Conservation (phyloP, 2,797 vertebrate genomes). For the Microctenopoma steveboyesi region DNA sequence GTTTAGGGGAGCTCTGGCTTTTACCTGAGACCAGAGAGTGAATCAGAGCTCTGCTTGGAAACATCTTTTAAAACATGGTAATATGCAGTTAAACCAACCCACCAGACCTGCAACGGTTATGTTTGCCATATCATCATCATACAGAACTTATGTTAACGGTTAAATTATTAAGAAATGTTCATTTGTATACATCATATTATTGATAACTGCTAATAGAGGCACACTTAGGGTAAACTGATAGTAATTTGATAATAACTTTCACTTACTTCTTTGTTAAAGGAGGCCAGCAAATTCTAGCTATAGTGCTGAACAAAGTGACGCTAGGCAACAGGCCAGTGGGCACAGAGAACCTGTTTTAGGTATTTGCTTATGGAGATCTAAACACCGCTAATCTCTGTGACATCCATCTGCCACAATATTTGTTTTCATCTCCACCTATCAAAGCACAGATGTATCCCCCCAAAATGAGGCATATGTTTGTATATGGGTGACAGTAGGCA, state of each 20-base stretch:
- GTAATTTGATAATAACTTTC: slow-evolving; percentile 26
- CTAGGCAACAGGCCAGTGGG: slow-evolving; percentile 49
- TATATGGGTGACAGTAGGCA: slow-evolving; percentile 40
- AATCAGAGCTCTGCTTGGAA: slow-evolving; percentile 51
- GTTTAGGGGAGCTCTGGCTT: slow-evolving; percentile 52
- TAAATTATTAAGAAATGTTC: slow-evolving; percentile 19
- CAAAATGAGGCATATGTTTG: slow-evolving; percentile 35
- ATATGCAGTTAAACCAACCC: slow-evolving; percentile 55
- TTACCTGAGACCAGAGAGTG: slow-evolving; percentile 52
- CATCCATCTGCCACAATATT: slow-evolving; percentile 60
- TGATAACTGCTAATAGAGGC: slow-evolving; percentile 12
- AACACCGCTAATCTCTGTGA: slow-evolving; percentile 70
- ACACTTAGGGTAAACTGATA: slow-evolving; percentile 17
- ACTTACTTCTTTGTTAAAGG: slow-evolving; percentile 35
- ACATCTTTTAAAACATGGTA: slow-evolving; percentile 49
- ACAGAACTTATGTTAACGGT: slow-evolving; percentile 25
- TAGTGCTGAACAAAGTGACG: slow-evolving; percentile 41
- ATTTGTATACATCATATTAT: neutral
- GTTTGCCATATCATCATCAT: slow-evolving; percentile 40
- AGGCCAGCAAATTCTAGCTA: slow-evolving; percentile 35
- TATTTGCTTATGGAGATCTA: slow-evolving; percentile 72
- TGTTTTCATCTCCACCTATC: neutral
- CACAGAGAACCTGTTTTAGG: slow-evolving; percentile 70
- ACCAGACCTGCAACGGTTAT: slow-evolving; percentile 55
- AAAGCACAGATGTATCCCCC: slow-evolving; percentile 56